These are phyloP conservation scores for Momotus momota DNA, from an alignment of 2,797 vertebrate genomes.

Conservation along the genomic window DNA sequence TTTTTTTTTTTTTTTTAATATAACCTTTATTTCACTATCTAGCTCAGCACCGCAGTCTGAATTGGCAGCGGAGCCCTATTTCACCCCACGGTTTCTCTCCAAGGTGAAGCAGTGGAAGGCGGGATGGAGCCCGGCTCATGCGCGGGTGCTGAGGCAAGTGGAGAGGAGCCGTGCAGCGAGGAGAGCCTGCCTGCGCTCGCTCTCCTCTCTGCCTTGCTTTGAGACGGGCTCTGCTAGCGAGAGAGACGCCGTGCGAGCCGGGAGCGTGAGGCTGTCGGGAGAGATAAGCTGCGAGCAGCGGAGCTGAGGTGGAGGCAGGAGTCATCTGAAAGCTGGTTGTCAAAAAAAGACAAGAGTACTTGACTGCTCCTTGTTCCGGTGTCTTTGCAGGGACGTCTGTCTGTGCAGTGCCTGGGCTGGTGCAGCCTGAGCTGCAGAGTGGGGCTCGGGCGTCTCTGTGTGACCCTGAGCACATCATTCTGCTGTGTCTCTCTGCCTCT, in stretches of 20 bases:
- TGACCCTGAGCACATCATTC: rapidly evolving
- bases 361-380: neutral
- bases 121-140: neutral
- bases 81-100: neutral
- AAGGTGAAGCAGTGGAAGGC: neutral
- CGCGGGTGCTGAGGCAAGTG: neutral
- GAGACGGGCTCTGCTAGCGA: neutral
- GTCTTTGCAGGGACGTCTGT: neutral
- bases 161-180: neutral
- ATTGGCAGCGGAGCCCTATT: neutral
- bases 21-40: neutral
- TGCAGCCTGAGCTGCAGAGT: rapidly evolving
- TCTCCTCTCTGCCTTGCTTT: neutral
- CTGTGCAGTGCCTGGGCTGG: rapidly evolving
- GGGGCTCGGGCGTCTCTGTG: rapidly evolving
- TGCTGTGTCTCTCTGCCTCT: neutral
- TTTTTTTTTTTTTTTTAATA: neutral
- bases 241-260: neutral
- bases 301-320: neutral
- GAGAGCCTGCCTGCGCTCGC: neutral
- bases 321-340: neutral
- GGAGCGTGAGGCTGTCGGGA: neutral
- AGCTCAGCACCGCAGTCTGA: neutral
- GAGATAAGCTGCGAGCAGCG: neutral
- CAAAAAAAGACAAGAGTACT: neutral